Percentiles rank a stretch among this genome's conserved stretches.
phyloP scores from a whole-genome alignment of 2,797 vertebrate genomes.

The Astyanax mexicanus region DNA sequence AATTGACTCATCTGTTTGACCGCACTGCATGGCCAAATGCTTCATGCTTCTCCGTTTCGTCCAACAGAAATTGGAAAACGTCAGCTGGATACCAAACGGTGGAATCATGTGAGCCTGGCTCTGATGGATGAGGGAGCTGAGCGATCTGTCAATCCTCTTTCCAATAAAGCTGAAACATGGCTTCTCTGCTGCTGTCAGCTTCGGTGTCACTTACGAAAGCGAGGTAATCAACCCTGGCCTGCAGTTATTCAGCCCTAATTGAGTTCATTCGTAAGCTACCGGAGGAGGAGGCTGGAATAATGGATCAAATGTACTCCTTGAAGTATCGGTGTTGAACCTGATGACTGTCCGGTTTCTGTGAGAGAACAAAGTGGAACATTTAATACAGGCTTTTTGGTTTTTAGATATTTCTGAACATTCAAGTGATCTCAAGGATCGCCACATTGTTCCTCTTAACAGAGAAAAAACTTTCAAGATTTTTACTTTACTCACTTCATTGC shows the following conservation, averaged over 20 bases:
- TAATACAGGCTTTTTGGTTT: neutral
- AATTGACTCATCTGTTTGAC: neutral
- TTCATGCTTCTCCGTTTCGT: conserved; percentile 54
- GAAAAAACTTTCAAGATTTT: neutral
- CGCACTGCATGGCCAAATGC: neutral
- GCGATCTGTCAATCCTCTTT: conserved; percentile 42
- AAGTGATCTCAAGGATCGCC: neutral
- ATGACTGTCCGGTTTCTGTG: neutral
- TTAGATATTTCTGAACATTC: conserved; percentile 3
- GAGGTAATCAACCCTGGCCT: conserved; percentile 36
- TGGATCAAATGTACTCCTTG: conserved; percentile 18
- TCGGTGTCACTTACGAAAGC: conserved; percentile 44
- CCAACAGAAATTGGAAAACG: conserved; percentile 60
- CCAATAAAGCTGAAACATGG: conserved; percentile 39
- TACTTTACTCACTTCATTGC: neutral
- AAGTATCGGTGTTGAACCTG: conserved; percentile 16
- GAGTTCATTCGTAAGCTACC: conserved; percentile 28
- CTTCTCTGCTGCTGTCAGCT: conserved; percentile 37
- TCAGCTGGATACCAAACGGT: conserved; percentile 41
- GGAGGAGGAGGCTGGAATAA: conserved; percentile 31
- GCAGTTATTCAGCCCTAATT: conserved; percentile 40
- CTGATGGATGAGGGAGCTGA: conserved; percentile 47
- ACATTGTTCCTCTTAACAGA: neutral
- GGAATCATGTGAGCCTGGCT: conserved; percentile 40
- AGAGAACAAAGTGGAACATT: neutral